phyloP scores from a whole-genome alignment of 2,888 invertebrate species.

The Lithophane socia region DNA sequence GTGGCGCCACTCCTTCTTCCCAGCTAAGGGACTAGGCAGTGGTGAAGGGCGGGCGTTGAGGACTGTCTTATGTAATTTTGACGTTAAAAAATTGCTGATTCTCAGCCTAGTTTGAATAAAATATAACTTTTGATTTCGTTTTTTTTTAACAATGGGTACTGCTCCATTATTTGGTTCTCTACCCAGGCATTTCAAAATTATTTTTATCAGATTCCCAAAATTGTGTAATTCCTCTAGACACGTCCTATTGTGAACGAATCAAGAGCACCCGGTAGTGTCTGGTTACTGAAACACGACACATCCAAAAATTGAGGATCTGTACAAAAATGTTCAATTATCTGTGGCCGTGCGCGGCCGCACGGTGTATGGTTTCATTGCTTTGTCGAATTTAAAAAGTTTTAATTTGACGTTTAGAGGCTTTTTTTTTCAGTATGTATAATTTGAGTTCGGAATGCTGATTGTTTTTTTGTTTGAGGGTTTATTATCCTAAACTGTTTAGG shows the following conservation, averaged over 20 bases:
- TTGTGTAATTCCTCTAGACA: slow-evolving; percentile 74
- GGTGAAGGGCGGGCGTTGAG: no score
- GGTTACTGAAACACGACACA: slow-evolving; percentile 69
- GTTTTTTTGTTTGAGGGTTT: slow-evolving; percentile 21
- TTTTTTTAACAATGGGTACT: neutral
- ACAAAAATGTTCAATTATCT: slow-evolving; percentile 67
- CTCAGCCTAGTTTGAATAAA: no score
- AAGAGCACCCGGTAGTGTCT: slow-evolving; percentile 69
- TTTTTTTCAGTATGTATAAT: slow-evolving; percentile 26
- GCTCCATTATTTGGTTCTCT: neutral
- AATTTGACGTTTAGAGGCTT: slow-evolving; percentile 49
- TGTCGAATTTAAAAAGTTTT: slow-evolving; percentile 61
- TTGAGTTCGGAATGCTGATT: slow-evolving; percentile 40
- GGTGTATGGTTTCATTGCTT: slow-evolving; percentile 63
- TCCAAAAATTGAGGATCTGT: slow-evolving; percentile 56
- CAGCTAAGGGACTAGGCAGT: no score
- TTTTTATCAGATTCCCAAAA: slow-evolving; percentile 56
- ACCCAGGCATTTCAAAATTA: slow-evolving; percentile 13
- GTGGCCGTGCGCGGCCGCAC: slow-evolving; percentile 61
- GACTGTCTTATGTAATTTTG: no score
- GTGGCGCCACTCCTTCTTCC: no score
- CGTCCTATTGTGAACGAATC: slow-evolving; percentile 74
- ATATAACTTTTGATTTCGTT: no score
- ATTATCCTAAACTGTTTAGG: slow-evolving; percentile 11
- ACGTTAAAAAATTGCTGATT: no score